Conservation (phyloP, 2,888 invertebrate species). For the Rhamnusium bicolor region DNA sequence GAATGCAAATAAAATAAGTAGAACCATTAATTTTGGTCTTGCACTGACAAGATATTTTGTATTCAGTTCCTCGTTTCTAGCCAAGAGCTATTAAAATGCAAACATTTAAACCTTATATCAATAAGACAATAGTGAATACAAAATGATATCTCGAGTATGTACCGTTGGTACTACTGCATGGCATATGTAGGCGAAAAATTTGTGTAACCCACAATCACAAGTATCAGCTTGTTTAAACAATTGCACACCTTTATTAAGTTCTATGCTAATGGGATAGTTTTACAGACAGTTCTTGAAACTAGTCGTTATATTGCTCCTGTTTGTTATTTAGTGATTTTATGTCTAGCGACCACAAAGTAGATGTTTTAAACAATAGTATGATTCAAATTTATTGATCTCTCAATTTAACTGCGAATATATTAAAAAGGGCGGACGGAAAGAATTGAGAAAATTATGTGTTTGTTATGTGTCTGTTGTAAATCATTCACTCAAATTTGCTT, state of each 20-base stretch:
- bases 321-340: no score
- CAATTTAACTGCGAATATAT: no score
- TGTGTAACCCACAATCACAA: slow-evolving; percentile 1
- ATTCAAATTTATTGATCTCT: no score
- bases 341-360: no score
- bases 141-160: slow-evolving; percentile 35
- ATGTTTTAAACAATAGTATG: no score
- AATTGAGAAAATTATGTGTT: no score
- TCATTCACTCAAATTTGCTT: no score
- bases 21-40: not conserved
- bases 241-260: not conserved
- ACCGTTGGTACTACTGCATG: slow-evolving; percentile 39
- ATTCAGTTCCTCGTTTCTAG: slow-evolving; percentile 9
- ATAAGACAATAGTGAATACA: slow-evolving; percentile 40
- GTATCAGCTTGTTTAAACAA: not conserved
- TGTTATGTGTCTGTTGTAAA: no score
- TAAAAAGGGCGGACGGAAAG: no score
- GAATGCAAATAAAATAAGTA: slow-evolving; percentile 9
- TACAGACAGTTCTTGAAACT: no score
- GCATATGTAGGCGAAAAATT: slow-evolving; percentile 45
- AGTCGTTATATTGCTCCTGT: no score
- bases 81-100: slow-evolving; percentile 4
- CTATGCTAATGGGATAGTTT: not conserved
- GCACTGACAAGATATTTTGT: not conserved
- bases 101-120: not conserved